phyloP scores from a whole-genome alignment of 2,888 invertebrate genomes.

The Hyposoter dolosus region DNA sequence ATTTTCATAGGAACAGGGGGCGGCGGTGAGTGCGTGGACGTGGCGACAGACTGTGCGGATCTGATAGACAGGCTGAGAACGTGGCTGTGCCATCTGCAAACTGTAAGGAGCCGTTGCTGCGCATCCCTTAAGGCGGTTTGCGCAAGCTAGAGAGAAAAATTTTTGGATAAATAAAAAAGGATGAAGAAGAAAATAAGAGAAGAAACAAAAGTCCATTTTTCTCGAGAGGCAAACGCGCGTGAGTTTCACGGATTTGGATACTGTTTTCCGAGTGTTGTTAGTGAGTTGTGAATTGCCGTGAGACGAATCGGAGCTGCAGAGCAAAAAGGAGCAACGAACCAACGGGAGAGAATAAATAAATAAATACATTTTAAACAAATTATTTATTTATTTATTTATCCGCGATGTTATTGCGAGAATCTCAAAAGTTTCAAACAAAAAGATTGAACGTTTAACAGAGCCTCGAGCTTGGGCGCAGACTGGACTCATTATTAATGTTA shows the following conservation, averaged over 20 bases:
- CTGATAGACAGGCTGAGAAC: slow-evolving; percentile 84
- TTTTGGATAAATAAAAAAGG: slow-evolving; percentile 29
- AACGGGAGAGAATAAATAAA: slow-evolving; percentile 44
- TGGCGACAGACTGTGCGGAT: slow-evolving; percentile 84
- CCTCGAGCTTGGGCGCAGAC: slow-evolving; percentile 50
- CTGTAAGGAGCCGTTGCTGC: slow-evolving; percentile 84
- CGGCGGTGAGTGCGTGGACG: slow-evolving; percentile 84
- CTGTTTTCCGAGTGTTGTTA: slow-evolving; percentile 29
- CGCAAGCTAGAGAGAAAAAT: slow-evolving; percentile 70
- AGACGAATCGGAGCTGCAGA: neutral
- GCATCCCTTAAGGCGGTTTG: slow-evolving; percentile 83
- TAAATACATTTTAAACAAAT: slow-evolving; percentile 10
- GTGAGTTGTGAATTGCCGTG: slow-evolving; percentile 14
- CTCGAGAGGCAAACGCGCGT: slow-evolving; percentile 10
- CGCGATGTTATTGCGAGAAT: slow-evolving; percentile 46
- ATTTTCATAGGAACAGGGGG: slow-evolving; percentile 79
- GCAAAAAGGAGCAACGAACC: neutral
- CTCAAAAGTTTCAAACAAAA: slow-evolving; percentile 30
- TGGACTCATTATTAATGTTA: slow-evolving; percentile 60
- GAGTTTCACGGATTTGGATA: slow-evolving; percentile 1
- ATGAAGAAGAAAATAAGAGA: neutral
- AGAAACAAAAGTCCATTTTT: neutral
- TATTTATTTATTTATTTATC: slow-evolving; percentile 20
- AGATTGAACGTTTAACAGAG: slow-evolving; percentile 26
- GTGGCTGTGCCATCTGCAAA: slow-evolving; percentile 85